A percentile compares a stretch with the other conserved stretches of the same genome.
Conservation (phyloP, 2,797 vertebrate species). For the Hyperoplus immaculatus region DNA sequence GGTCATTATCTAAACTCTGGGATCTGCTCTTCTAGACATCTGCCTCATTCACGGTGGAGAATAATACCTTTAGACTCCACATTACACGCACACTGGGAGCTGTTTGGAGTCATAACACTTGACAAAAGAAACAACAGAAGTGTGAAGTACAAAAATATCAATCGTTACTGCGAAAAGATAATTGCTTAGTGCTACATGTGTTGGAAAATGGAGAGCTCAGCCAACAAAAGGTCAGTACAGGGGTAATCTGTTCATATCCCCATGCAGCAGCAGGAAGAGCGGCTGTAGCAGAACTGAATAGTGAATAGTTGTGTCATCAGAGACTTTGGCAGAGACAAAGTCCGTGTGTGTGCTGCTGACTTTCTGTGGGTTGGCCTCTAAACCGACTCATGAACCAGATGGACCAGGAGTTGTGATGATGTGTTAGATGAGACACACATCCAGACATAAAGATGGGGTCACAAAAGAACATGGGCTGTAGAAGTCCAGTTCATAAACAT, state of each 20-base stretch:
- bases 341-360: constrained; percentile 31
- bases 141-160: constrained; percentile 5
- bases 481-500: neutral
- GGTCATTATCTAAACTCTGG: constrained; percentile 54
- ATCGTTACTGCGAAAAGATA: neutral
- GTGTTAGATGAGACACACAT: constrained; percentile 17
- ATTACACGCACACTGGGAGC: constrained; percentile 9
- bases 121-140: neutral
- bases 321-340: constrained; percentile 31
- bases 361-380: constrained; percentile 27
- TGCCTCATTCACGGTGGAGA: constrained; percentile 32
- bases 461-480: neutral
- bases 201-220: constrained; percentile 34
- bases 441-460: constrained; percentile 5
- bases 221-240: constrained; percentile 52
- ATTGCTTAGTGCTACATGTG: constrained; percentile 37
- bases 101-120: constrained; percentile 5
- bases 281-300: constrained; percentile 42
- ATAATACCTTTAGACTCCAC: constrained; percentile 37
- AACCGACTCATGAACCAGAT: constrained; percentile 30
- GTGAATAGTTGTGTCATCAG: constrained; percentile 44
- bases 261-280: constrained; percentile 30
- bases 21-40: constrained; percentile 56
- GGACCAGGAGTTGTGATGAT: constrained; percentile 15
- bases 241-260: constrained; percentile 64